These are phyloP conservation scores for Polymixis flavicincta DNA, from an alignment of 2,888 invertebrate species.

Conservation along the genomic window DNA sequence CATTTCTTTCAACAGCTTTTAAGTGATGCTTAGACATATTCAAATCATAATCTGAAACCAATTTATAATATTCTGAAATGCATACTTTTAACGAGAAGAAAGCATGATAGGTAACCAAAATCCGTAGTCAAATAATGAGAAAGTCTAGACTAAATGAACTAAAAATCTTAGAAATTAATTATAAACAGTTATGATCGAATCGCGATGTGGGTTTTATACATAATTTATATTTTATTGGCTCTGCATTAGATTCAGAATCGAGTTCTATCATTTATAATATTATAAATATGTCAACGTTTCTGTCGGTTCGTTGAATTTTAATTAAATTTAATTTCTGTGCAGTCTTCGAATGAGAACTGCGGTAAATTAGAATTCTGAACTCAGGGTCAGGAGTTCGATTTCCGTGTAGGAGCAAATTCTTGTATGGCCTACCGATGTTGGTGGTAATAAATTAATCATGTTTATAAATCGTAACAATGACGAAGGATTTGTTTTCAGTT, in stretches of 20 bases:
- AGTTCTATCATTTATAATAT: constrained; percentile 48
- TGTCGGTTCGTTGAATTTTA: constrained; percentile 46
- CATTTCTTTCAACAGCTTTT: neutral
- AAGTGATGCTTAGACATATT: neutral
- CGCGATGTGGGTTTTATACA: constrained; percentile 55
- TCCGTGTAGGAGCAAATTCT: constrained; percentile 31
- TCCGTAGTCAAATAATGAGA: constrained; percentile 18
- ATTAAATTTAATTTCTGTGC: constrained; percentile 47
- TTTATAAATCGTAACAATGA: constrained; percentile 15
- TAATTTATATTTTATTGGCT: constrained; percentile 62
- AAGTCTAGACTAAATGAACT: constrained; percentile 58
- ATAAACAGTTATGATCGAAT: constrained; percentile 53
- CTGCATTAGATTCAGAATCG: constrained; percentile 42
- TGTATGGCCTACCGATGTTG: constrained; percentile 14
- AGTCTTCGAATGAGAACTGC: constrained; percentile 30
- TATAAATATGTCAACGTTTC: constrained; percentile 39
- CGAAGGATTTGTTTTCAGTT: neutral
- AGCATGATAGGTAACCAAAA: constrained; percentile 28
- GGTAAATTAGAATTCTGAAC: constrained; percentile 35
- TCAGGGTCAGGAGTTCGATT: constrained; percentile 37
- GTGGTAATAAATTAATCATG: constrained; percentile 35
- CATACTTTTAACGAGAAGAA: constrained; percentile 1
- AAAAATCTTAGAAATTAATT: constrained; percentile 54
- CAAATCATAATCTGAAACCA: constrained; percentile 1
- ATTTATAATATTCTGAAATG: constrained; percentile 8